These are phyloP conservation scores for Melanaphis sacchari DNA, from an alignment of 1,140 invertebrate species.

Conservation along the genomic window DNA sequence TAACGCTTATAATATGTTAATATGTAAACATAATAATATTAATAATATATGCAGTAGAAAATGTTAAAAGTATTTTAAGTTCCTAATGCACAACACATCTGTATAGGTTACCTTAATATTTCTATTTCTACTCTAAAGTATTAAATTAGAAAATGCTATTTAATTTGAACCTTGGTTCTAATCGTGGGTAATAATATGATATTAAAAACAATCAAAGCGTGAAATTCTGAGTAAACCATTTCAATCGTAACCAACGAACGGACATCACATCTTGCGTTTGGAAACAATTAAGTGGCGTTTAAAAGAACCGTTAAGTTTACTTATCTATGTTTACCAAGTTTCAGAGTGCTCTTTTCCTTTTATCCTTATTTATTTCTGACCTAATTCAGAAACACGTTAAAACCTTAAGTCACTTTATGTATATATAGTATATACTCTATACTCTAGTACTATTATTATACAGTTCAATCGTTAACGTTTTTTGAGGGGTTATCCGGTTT, in stretches of 20 bases:
- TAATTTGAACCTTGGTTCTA: not conserved
- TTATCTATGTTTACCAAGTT: not conserved
- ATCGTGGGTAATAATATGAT: not conserved
- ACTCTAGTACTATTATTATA: not conserved
- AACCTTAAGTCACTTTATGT: not conserved
- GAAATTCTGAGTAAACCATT: not conserved
- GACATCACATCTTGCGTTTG: not conserved
- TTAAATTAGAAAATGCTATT: not conserved
- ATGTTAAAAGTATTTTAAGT: not conserved
- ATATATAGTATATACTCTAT: no score
- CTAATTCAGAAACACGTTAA: not conserved
- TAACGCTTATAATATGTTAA: not conserved
- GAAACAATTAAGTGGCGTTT: conserved; percentile 11
- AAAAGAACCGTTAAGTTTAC: not conserved
- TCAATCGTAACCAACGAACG: not conserved
- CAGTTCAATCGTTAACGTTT: not conserved
- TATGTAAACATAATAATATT: not conserved
- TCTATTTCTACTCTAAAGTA: not conserved
- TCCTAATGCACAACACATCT: not conserved
- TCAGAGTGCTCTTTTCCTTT: not conserved
- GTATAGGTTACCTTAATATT: not conserved
- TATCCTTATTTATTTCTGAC: not conserved
- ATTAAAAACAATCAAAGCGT: not conserved
- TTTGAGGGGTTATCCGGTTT: not conserved
- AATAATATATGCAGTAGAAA: not conserved